phyloP scores from a whole-genome alignment of 2,888 invertebrate genomes.

The Cosmia pyralina region DNA sequence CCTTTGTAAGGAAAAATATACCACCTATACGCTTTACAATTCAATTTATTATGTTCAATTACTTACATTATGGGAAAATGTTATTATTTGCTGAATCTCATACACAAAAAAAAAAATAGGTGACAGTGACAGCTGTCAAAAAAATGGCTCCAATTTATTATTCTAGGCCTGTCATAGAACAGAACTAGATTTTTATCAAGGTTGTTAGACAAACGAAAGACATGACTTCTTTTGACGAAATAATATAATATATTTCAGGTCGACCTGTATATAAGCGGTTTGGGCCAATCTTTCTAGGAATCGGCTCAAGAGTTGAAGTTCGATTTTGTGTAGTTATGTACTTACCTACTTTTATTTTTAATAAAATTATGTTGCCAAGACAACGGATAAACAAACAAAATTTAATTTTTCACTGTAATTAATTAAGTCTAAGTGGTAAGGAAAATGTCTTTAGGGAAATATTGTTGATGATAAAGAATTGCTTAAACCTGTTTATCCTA shows the following conservation, averaged over 20 bases:
- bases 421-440: not conserved
- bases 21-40: not conserved
- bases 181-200: not conserved
- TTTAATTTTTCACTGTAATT: not conserved
- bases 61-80: not conserved
- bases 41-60: constrained; percentile 14
- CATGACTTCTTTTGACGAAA: not conserved
- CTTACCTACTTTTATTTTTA: not conserved
- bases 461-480: constrained; percentile 12
- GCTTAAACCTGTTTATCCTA: constrained; percentile 15
- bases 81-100: not conserved
- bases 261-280: not conserved
- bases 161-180: not conserved
- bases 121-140: constrained; percentile 33
- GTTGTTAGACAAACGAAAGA: not conserved
- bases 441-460: constrained; percentile 14
- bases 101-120: not conserved
- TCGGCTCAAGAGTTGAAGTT: not conserved
- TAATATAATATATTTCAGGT: not conserved
- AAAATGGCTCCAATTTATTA: not conserved
- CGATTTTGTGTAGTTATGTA: not conserved
- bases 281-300: not conserved
- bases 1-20: constrained; percentile 34
- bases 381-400: constrained; percentile 18
- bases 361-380: constrained; percentile 1